Conservation (phyloP, 1,140 invertebrate species). For the Pinna nobilis region DNA sequence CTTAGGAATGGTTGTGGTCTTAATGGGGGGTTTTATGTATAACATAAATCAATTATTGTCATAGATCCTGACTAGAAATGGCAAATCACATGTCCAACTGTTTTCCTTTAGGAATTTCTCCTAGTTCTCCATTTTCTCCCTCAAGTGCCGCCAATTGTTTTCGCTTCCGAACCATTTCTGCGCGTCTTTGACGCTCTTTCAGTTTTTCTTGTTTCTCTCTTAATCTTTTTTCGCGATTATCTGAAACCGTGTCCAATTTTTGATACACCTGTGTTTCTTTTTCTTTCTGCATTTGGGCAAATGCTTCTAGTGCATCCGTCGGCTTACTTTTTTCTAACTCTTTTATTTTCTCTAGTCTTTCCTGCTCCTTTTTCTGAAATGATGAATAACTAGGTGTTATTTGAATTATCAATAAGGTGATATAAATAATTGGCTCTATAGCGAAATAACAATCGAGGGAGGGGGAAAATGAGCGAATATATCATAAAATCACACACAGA, state of each 20-base stretch:
- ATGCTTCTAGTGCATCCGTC: conserved; percentile 45
- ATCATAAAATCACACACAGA: too few relatives aligned
- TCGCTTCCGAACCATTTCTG: conserved; percentile 56
- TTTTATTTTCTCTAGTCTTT: conserved; percentile 59
- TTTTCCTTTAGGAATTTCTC: conserved; percentile 26
- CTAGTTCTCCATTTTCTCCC: conserved; percentile 2
- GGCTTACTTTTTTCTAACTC: conserved; percentile 54
- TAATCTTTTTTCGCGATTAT: conserved; percentile 57
- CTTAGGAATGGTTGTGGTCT: too few relatives aligned
- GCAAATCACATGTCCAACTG: conserved; percentile 24
- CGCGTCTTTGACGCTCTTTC: conserved; percentile 53
- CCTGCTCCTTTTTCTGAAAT: conserved; percentile 60
- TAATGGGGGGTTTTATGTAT: neutral
- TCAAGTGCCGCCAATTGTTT: conserved; percentile 48
- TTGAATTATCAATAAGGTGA: neutral
- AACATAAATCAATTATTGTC: neutral
- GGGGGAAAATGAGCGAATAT: too few relatives aligned
- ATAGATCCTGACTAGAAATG: neutral
- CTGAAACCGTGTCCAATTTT: conserved; percentile 57
- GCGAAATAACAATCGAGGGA: too few relatives aligned
- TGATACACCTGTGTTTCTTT: conserved; percentile 45
- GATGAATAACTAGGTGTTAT: neutral
- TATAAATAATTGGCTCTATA: too few relatives aligned
- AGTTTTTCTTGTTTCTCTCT: conserved; percentile 56
- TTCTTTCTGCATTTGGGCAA: conserved; percentile 48